Evolutionary conservation across 35 echinoderm and acorn worm species (phyloP), one percentile per base, ranked within the genome.

Genomic region (Lytechinus pictus): DNA sequence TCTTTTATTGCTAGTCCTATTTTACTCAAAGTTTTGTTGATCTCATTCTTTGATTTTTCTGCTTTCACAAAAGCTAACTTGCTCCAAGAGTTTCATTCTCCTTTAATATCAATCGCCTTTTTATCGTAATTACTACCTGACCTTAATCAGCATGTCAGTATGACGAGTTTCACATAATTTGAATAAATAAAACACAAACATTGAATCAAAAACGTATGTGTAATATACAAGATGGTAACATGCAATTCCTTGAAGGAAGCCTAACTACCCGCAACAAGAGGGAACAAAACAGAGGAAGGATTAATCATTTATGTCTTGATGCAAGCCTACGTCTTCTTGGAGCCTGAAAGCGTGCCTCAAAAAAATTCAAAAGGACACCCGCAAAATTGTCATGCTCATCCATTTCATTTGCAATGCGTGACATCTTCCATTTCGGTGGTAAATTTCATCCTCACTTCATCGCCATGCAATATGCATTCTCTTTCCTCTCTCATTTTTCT

Each of bases 351-450:
- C 19, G 14, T 79, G 66, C 66, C 66, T 79, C 66, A 24, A 24
- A 79, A 79, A 79, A 79, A 79, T 79, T n/a, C 66, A 79, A 79
- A 16, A 79, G 66, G 66, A 79, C 66, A 79, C 66, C 66, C 19
- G 19, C 66, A 79, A 79, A 79, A 79, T 79, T 79, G 66, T 79
- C 66, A 79, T 79, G 66, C 66, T 79, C 66, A 79, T 79, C 66
- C 66, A 79, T 79, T 79, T 79, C 66, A 79, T 79, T 79, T 79
- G 66, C 66, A n/a, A 79, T 79, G 66, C 66, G 66, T 79, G 66
- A 79, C 66, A 79, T 79, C 66, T 79, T 79, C 66, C 66, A 79
- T 79, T 79, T 79, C 66, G 21, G 66, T 24, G 16, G 19, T 6
- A 24, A 79, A 79, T 79, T 79, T 79, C 66, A 79, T 4, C 66